Evolutionary conservation across 2,113 vertebrate genomes (phyloP).

Genomic region (Gymnobelideus leadbeateri): DNA sequence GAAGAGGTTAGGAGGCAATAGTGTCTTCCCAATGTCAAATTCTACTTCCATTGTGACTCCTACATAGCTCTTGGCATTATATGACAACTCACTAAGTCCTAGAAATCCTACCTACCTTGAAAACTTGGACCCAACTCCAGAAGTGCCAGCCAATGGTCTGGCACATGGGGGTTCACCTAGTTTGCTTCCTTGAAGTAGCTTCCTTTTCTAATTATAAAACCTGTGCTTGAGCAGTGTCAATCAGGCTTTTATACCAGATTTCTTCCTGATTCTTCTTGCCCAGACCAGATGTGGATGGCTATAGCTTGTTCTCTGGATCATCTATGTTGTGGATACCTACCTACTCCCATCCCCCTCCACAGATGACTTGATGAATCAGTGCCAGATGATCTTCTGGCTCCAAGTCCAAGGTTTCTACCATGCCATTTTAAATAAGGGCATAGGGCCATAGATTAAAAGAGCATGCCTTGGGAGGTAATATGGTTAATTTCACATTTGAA

Average conservation of each 20-base stretch:
- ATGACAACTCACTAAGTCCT: background rate
- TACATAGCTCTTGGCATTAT: background rate
- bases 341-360: background rate
- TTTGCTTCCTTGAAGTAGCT: background rate
- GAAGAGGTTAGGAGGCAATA: background rate
- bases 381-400: background rate
- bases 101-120: background rate
- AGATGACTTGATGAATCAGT: background rate
- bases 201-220: background rate
- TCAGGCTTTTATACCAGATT: background rate
- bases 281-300: background rate
- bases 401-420: background rate
- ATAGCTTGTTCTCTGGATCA: background rate
- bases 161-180: background rate
- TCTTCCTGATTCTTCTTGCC: background rate
- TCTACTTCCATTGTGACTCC: background rate
- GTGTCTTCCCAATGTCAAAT: background rate
- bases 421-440: background rate
- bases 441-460: background rate
- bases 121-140: background rate
- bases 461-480: background rate
- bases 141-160: background rate
- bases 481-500: constrained; percentile 45
- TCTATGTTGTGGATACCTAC: background rate
- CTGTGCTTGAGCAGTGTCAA: too few relatives aligned